These are phyloP conservation scores for Thereva unica DNA, from an alignment of 2,888 invertebrate species.

Conservation along the genomic window DNA sequence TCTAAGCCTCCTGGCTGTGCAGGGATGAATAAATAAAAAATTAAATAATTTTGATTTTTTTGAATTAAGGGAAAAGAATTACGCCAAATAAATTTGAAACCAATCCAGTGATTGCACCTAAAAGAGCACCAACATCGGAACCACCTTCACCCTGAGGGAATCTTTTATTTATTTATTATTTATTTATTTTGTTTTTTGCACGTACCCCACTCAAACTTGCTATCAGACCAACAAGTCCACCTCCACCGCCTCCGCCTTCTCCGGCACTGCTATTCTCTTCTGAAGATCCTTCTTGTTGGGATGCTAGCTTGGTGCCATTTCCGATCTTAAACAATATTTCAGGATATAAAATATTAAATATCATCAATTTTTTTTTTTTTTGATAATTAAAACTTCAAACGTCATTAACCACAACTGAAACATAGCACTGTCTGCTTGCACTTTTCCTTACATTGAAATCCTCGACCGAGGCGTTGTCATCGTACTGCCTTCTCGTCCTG, in stretches of 20 bases:
- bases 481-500: slow-evolving; percentile 23
- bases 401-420: too few species aligned
- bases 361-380: too few species aligned
- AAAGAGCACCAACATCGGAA: slow-evolving; percentile 57
- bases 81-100: slow-evolving; percentile 56
- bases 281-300: slow-evolving; percentile 43
- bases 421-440: too few species aligned
- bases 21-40: slow-evolving; percentile 4
- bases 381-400: too few species aligned
- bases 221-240: slow-evolving; percentile 55
- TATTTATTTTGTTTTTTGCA: slow-evolving; percentile 12
- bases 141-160: slow-evolving; percentile 54
- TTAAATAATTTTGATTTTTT: slow-evolving; percentile 10
- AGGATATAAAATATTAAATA: too few species aligned
- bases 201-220: slow-evolving; percentile 56
- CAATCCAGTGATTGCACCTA: slow-evolving; percentile 56
- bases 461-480: too few species aligned
- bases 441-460: too few species aligned
- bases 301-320: slow-evolving; percentile 33
- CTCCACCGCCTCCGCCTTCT: slow-evolving; percentile 44
- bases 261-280: neutral
- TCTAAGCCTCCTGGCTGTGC: slow-evolving; percentile 54
- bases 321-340: too few species aligned
- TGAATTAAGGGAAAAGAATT: slow-evolving; percentile 41
- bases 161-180: neutral